These are phyloP conservation scores for Drosophila ananassae DNA, from an alignment of 1,140 invertebrate species.

Conservation along the genomic window DNA sequence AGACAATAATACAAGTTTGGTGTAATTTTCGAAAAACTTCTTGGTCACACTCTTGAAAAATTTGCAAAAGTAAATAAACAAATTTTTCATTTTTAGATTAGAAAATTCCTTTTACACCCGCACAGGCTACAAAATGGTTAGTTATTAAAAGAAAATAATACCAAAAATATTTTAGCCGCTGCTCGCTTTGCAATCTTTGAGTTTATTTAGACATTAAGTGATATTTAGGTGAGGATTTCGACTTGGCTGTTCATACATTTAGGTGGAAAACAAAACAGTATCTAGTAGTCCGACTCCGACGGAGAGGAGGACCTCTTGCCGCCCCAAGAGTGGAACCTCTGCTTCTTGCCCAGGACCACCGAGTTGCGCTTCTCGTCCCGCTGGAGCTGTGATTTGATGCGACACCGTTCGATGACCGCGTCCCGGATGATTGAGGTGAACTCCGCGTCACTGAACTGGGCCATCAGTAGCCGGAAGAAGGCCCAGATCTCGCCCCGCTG, in stretches of 20 bases:
- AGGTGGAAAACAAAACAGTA: constrained; percentile 13
- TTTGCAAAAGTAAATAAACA: constrained; percentile 7
- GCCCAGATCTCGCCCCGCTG: constrained; percentile 77
- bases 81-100: constrained; percentile 14
- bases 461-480: constrained; percentile 79
- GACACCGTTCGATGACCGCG: constrained; percentile 79
- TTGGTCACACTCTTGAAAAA: neutral
- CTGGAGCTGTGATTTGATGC: constrained; percentile 65
- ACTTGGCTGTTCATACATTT: constrained; percentile 69
- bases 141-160: neutral
- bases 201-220: constrained; percentile 68
- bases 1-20: neutral
- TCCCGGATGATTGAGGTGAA: constrained; percentile 66
- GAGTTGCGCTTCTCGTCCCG: constrained; percentile 79
- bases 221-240: constrained; percentile 41
- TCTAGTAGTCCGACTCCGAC: constrained; percentile 48
- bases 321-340: constrained; percentile 84
- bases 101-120: neutral
- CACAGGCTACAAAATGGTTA: constrained; percentile 16
- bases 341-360: constrained; percentile 80
- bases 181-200: constrained; percentile 43
- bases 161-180: neutral
- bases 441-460: constrained; percentile 78
- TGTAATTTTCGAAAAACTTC: neutral
- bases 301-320: constrained; percentile 72